Evolutionary conservation across 2,113 vertebrate species (phyloP).

Genomic region (Malurus cyaneus): DNA sequence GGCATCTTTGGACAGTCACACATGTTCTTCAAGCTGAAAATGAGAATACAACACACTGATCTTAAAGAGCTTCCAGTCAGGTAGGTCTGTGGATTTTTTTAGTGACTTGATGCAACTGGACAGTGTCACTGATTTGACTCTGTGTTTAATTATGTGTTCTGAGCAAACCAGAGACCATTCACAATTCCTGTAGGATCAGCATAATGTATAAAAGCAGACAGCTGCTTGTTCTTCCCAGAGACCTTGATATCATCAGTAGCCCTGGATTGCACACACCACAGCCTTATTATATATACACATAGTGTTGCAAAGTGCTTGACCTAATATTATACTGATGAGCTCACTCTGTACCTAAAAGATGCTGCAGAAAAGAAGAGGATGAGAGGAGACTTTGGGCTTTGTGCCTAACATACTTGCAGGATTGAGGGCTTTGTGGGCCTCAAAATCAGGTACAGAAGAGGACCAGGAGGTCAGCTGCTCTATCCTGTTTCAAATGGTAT

Average conservation of each 20-base stretch:
- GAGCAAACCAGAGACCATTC: constrained; percentile 21
- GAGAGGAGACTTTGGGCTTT: not conserved
- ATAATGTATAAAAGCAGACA: constrained; percentile 40
- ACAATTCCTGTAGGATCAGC: constrained; percentile 30
- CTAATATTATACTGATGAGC: constrained; percentile 25
- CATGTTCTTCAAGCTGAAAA: not conserved
- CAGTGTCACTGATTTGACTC: not conserved
- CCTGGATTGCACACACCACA: constrained; percentile 22
- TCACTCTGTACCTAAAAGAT: constrained; percentile 23
- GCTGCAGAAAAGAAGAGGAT: not conserved
- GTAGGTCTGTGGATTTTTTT: not conserved
- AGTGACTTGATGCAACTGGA: constrained; percentile 14
- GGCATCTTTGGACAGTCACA: not conserved
- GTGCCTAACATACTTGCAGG: not conserved
- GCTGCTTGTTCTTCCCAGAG: constrained; percentile 40
- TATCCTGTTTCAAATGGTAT: not conserved
- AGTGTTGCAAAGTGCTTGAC: constrained; percentile 21
- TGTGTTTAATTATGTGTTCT: constrained; percentile 12
- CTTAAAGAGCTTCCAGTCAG: not conserved
- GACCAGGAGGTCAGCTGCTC: not conserved
- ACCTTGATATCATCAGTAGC: constrained; percentile 51
- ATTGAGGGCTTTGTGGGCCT: not conserved
- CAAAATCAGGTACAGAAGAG: not conserved
- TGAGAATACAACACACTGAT: not conserved
- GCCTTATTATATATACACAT: not conserved